Base-by-base conservation (phyloP, 2,113 vertebrate genomes). In the Andinoacara biseriatus region DNA sequence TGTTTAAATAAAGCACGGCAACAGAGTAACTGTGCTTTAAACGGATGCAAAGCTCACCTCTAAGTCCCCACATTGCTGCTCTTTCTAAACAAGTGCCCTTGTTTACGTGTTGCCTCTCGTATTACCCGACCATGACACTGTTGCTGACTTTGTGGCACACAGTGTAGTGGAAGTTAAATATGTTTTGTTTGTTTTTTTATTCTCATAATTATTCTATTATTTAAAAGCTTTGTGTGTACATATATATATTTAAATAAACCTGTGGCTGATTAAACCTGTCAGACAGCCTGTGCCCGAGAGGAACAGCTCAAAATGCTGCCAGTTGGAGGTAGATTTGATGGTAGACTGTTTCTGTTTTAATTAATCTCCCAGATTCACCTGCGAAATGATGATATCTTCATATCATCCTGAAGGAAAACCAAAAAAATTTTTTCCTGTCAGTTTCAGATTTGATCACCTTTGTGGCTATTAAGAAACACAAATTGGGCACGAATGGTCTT, bases 31-130 rank as follows among this genome's bases (percentile, higher is more conserved):
- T 20, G 80, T 14, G 13, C 85, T 91, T 82, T 86, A 87, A 93
- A 85, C 85, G 86, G 84, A 91, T 83, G 86, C 83, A 91, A 86
- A 91, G 89, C 90, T 94, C 82, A 78, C 46, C 35, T 83, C 78
- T 60, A 79, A 83, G 87, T 75, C 92, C 80, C 38, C 56, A 26
- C 10, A 72, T 63, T 40, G 82, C 83, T 40, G 62, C 79, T 78
- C 38, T 49, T 80, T 78, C 83, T 79, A 88, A 93, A 91, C 81
- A 91, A 82, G 76, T 74, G 8, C 58, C 80, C 67, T 79, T 91
- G 88, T 93, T 91, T 83, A 52, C 79, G 40, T 26, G 59, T 79
- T 74, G 83, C 58, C 52, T 58, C 87, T 84, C 57, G 5, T 59
- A 9, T 81, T 67, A 46, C 74, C 40, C 13, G 10, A 14, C 54